A percentile compares a stretch with the other conserved stretches of the same genome.
Conservation (phyloP, 1,140 invertebrate species). For the Trachymyrmex septentrionalis region DNA sequence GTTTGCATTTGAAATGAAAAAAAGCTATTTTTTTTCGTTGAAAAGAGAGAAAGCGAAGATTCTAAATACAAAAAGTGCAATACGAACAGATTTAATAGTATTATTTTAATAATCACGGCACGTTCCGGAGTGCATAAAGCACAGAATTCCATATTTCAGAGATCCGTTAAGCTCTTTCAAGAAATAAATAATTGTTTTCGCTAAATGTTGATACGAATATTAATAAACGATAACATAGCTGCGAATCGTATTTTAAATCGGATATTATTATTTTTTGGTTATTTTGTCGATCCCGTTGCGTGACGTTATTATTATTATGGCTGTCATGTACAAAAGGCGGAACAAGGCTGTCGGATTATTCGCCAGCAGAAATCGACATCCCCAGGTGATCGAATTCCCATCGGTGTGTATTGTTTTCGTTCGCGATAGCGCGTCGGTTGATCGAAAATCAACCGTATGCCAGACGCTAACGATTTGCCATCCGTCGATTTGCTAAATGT, state of each 20-base stretch:
- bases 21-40: too few relatives aligned
- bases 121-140: neutral
- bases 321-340: constrained; percentile 32
- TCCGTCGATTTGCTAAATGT: constrained; percentile 46
- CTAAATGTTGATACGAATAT: neutral
- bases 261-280: neutral
- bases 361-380: constrained; percentile 37
- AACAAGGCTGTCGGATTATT: constrained; percentile 60
- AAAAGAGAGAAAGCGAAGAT: too few relatives aligned
- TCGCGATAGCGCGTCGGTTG: constrained; percentile 35
- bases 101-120: neutral
- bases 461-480: constrained; percentile 14
- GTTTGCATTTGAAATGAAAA: too few relatives aligned
- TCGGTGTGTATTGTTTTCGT: constrained; percentile 44
- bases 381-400: constrained; percentile 56
- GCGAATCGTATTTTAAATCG: constrained; percentile 5
- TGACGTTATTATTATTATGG: constrained; percentile 33
- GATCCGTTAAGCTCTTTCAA: neutral
- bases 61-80: too few relatives aligned
- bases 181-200: constrained; percentile 13
- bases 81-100: neutral
- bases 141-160: neutral
- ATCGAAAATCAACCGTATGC: constrained; percentile 50
- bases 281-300: constrained; percentile 6
- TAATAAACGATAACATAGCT: neutral